phyloP scores from a whole-genome alignment of 1,140 invertebrate species.

The Drosophila sechellia region DNA sequence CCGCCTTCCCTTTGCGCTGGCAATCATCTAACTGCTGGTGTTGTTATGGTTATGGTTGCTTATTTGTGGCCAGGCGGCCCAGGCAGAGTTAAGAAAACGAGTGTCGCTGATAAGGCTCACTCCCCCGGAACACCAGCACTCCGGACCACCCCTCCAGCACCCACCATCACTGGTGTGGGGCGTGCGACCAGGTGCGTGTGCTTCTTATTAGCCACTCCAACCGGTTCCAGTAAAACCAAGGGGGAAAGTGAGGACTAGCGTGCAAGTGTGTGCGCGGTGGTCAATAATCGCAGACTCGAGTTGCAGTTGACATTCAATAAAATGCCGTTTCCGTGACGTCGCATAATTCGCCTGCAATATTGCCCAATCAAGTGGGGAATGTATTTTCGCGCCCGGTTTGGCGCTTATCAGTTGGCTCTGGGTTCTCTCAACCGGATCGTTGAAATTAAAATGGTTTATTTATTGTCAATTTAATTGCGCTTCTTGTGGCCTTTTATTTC shows the following conservation, averaged over 20 bases:
- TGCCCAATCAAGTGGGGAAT: slow-evolving; percentile 43
- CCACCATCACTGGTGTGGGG: neutral
- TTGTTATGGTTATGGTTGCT: slow-evolving; percentile 39
- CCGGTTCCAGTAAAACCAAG: slow-evolving; percentile 20
- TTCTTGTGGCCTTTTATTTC: slow-evolving; percentile 8
- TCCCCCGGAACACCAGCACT: neutral
- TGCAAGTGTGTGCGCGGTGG: slow-evolving; percentile 9
- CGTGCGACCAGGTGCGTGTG: slow-evolving; percentile 46
- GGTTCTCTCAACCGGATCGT: slow-evolving; percentile 25
- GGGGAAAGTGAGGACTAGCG: slow-evolving; percentile 20
- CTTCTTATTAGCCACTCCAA: slow-evolving; percentile 38
- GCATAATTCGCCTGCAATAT: slow-evolving; percentile 50
- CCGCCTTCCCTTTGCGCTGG: slow-evolving; percentile 28
- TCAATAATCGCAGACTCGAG: slow-evolving; percentile 5
- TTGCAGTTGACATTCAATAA: slow-evolving; percentile 26
- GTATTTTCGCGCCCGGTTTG: slow-evolving; percentile 50
- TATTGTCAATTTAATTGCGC: slow-evolving; percentile 38
- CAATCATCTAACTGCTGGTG: slow-evolving; percentile 63
- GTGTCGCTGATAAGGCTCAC: slow-evolving; percentile 59
- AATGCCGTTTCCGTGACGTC: slow-evolving; percentile 55
- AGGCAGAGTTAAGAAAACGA: slow-evolving; percentile 62
- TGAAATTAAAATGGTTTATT: slow-evolving; percentile 26
- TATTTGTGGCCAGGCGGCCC: slow-evolving; percentile 49
- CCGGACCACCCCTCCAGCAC: neutral
- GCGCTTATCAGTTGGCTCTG: slow-evolving; percentile 55